Base-by-base conservation (phyloP, 2,888 invertebrate genomes). In the Drosophila imparisetae region DNA sequence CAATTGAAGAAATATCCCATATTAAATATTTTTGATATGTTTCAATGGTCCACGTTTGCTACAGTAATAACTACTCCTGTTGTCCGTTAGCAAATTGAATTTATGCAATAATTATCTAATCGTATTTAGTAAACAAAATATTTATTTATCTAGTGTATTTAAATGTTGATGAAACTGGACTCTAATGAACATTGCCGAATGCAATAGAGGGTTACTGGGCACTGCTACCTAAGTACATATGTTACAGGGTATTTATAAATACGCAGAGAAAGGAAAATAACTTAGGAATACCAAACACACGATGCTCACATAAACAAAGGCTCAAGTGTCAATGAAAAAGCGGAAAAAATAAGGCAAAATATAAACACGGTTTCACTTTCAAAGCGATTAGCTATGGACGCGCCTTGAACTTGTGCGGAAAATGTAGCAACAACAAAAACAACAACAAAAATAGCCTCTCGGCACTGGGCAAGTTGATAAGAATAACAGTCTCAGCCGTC, bases 311-410 rank as follows among this genome's bases (percentile, higher is more conserved):
- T 83, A 80, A 83, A 80, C 80, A 80, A 80, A 52, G 77, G 52
- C 48, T 83, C 80, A 77, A 80, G 80, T 83, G 78, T 70, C 77
- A 83, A 70, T 60, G 77, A n/a, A 55, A 68, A 66, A 79, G 67
- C 86, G 90, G 90, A 85, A 86, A 80, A 83, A 70, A 58, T 65
- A 72, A 75, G 72, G 67, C 57, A 80, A 86, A 90, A 80, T 82
- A 79, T 87, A 91, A 89, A 89, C 91, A 89, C 72, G 83, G 91
- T 91, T 89, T 89, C 89, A 90, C 90, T 91, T 89, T 89, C 90
- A 89, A 89, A 89, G 87, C 76, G 89, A 84, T 89, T 91, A 89
- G 86, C 80, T 68, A 89, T 70, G 88, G 90, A 60, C 72, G 82
- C 88, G 90, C 87, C 71, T 66, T 57, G 63, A 74, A 65, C 67